These are phyloP conservation scores for Dysmachus trigonus DNA, from an alignment of 2,888 invertebrate genomes.

Conservation along the genomic window DNA sequence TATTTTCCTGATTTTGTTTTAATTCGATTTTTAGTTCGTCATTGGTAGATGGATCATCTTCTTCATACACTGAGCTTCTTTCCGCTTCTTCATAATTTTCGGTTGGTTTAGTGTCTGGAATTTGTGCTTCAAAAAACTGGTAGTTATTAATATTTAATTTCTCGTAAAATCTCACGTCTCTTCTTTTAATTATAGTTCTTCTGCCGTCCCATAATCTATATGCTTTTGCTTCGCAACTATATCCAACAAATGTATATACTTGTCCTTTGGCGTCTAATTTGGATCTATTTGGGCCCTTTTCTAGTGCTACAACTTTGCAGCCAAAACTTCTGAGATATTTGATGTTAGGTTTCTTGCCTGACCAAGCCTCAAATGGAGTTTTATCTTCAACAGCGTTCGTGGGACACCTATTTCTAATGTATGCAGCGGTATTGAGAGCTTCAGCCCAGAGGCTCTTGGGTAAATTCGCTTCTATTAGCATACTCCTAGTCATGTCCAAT, in stretches of 20 bases:
- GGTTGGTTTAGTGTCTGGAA: not conserved
- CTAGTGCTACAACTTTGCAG: not conserved
- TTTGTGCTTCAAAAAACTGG: not conserved
- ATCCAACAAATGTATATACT: constrained; percentile 36
- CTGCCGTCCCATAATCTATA: constrained; percentile 37
- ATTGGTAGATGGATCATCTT: no score
- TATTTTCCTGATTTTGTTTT: no score
- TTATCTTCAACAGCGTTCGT: not conserved
- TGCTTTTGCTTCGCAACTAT: constrained; percentile 27
- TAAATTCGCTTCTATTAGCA: no score
- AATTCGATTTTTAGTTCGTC: no score
- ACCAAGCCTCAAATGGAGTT: constrained; percentile 43
- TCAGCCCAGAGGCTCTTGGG: constrained; percentile 53
- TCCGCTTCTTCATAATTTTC: no score
- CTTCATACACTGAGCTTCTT: no score
- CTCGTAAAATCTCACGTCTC: constrained; percentile 37
- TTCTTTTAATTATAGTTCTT: not conserved
- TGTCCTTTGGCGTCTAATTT: constrained; percentile 42
- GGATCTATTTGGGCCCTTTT: not conserved
- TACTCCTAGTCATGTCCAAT: no score
- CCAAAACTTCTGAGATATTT: constrained; percentile 33
- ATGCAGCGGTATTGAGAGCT: constrained; percentile 53
- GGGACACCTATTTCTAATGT: constrained; percentile 46
- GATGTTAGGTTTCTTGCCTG: constrained; percentile 34
- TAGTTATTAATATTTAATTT: not conserved